Evolutionary conservation across 2,888 invertebrate species (phyloP).

Genomic region (Sinodicranocentrus sp.): DNA sequence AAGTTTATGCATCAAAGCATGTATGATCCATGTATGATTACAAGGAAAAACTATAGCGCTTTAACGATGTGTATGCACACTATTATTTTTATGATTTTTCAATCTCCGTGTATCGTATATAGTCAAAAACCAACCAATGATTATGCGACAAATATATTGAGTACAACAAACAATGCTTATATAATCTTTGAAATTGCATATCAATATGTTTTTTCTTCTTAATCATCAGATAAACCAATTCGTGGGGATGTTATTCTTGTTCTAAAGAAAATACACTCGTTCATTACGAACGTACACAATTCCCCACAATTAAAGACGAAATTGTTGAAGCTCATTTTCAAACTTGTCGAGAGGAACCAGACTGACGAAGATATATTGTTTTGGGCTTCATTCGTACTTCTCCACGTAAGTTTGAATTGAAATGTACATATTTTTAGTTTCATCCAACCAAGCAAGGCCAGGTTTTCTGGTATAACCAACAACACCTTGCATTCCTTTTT

Average conservation of each 20-base stretch:
- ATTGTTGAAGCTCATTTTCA: conserved; percentile 72
- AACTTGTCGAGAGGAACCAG: conserved; percentile 74
- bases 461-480: no score
- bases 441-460: no score
- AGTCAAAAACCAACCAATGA: no score
- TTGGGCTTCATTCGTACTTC: conserved; percentile 75
- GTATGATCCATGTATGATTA: no score
- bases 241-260: conserved; percentile 44
- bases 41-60: no score
- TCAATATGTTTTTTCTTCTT: no score
- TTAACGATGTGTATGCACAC: no score
- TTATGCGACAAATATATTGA: not conserved
- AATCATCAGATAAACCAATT: conserved; percentile 40
- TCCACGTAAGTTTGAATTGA: conserved; percentile 72
- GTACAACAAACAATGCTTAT: not conserved
- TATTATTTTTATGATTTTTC: no score
- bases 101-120: no score
- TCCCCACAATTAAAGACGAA: conserved; percentile 55
- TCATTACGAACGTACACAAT: conserved; percentile 34
- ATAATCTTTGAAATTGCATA: not conserved
- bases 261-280: conserved; percentile 54
- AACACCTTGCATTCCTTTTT: no score
- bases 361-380: conserved; percentile 75
- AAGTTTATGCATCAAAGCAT: no score
- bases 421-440: no score